Conservation (phyloP, 2,888 invertebrate genomes). For the Latrodectus hesperus region DNA sequence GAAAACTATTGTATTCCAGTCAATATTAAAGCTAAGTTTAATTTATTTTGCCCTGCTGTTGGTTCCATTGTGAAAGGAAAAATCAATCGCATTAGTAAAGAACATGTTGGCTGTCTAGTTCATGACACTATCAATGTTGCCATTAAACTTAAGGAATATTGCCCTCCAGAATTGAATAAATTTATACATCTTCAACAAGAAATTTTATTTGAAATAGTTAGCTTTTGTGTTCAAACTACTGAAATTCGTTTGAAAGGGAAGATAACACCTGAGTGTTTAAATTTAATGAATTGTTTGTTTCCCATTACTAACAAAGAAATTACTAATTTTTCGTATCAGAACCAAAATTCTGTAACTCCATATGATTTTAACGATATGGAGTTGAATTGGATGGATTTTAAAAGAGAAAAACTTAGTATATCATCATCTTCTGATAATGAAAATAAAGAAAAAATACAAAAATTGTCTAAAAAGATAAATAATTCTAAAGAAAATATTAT, state of each 20-base stretch:
- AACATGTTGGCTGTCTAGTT: slow-evolving; percentile 46
- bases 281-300: slow-evolving; percentile 27
- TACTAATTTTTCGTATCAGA: neutral
- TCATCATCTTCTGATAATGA: too few relatives aligned
- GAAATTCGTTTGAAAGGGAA: slow-evolving; percentile 28
- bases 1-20: slow-evolving; percentile 1
- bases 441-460: too few relatives aligned
- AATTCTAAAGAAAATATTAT: neutral
- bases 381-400: neutral
- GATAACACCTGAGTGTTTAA: slow-evolving; percentile 29
- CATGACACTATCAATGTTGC: slow-evolving; percentile 31
- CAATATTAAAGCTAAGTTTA: slow-evolving; percentile 37
- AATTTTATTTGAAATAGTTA: slow-evolving; percentile 44
- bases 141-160: neutral
- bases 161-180: neutral
- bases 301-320: neutral
- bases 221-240: slow-evolving; percentile 3
- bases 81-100: slow-evolving; percentile 42
- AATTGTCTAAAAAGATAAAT: too few relatives aligned
- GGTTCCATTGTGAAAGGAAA: slow-evolving; percentile 47
- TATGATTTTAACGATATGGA: neutral
- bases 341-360: neutral
- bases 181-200: slow-evolving; percentile 16
- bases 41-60: slow-evolving; percentile 41
- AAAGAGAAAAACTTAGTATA: neutral